Evolutionary conservation across 2,797 vertebrate species (phyloP), one percentile per base, ranked within the genome.

Genomic region (Synaphobranchus kaupii): DNA sequence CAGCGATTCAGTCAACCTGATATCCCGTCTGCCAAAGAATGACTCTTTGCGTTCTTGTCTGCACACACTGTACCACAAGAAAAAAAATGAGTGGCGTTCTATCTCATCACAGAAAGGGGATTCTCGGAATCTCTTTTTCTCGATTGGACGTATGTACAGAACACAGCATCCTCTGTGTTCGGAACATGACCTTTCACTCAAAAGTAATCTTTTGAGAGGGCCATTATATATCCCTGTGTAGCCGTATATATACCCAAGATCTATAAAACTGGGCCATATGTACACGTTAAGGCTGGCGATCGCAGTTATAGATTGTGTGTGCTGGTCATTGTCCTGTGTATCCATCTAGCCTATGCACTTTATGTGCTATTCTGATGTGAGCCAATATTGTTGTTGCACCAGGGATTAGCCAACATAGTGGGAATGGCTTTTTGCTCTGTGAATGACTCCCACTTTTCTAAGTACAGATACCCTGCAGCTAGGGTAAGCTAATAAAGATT

Each of bases 1-100:
- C 83, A 88, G 89, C 87, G 85, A 90, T 91, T 93, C 90, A 92
- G 87, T 95, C 91, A 86, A 86, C 91, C 87, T 71, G 86, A 52
- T 83, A 81, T 92, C 85, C 87, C 90, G 86, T 84, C 83, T 89
- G 88, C 89, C 91, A 91, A 87, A 87, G 54, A 83, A 87, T 86
- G 81, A 88, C 44, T 89, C 89, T 54, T 66, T 76, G 80, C 88
- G 86, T 91, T 85, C 83, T 84, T 78, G 84, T 86, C 88, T 71
- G 73, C 90, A 84, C 86, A 87, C 81, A 85, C 90, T 88, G 68
- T 39, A 85, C 81, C 71, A 66, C 86, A 89, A 89, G 88, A 89
- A 85, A 87, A 94, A 87, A 94, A 89, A 85, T 88, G 82, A 86
- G 47, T 80, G 83, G 52, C 83, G 87, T 92, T 91, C 87, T 87